These are phyloP conservation scores for Drosophila varians DNA, from an alignment of 1,140 invertebrate species.

Conservation along the genomic window DNA sequence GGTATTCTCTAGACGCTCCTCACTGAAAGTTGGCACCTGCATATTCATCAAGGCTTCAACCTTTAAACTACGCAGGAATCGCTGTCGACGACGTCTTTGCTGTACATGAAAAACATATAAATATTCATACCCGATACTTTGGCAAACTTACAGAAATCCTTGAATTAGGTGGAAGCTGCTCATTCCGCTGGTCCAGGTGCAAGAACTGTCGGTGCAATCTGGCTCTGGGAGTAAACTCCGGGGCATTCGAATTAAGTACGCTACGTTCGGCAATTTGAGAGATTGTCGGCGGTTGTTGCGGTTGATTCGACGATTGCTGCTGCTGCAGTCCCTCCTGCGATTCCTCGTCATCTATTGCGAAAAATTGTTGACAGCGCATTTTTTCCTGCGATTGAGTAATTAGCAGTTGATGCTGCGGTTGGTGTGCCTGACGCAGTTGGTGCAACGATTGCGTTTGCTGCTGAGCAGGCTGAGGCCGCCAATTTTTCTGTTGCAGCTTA, in stretches of 20 bases:
- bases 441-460: too few relatives aligned
- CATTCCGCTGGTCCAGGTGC: background rate
- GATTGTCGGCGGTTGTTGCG: background rate
- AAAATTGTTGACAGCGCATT: too few relatives aligned
- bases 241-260: background rate
- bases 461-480: too few relatives aligned
- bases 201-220: background rate
- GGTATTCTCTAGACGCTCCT: background rate
- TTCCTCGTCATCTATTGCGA: too few relatives aligned
- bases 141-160: background rate
- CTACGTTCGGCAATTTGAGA: background rate
- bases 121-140: background rate
- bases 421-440: too few relatives aligned
- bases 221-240: background rate
- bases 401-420: too few relatives aligned
- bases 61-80: background rate
- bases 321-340: background rate
- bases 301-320: background rate
- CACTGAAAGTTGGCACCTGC: background rate
- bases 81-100: conserved; percentile 21
- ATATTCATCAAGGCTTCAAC: background rate
- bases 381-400: too few relatives aligned
- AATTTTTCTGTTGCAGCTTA: too few relatives aligned
- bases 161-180: background rate
- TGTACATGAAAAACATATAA: background rate